Evolutionary conservation across 2,797 vertebrate species (phyloP), one percentile per base, ranked within the genome.

Genomic region (Bucorvus abyssinicus): DNA sequence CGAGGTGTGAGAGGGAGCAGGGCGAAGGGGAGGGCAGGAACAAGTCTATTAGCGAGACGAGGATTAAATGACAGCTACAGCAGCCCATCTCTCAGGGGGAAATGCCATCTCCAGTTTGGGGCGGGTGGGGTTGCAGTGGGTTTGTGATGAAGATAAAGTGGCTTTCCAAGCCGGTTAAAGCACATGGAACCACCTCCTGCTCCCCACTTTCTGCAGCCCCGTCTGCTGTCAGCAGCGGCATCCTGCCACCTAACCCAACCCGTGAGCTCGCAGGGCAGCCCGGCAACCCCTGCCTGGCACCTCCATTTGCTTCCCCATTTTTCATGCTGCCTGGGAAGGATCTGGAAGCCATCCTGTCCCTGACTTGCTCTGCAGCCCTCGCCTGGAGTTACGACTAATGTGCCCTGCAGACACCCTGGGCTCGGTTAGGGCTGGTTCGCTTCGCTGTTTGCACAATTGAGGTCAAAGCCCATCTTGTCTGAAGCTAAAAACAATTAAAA

Each of bases 381-480:
- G 1, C n/a, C 38, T 5, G 3, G 50, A 38, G n/a, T 49, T 27
- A 7, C 1, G 3, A 9, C 13, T 52, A 7, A 29, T 1, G 34
- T 1, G 16, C 59, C 68, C 49, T n/a, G 47, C 23, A 64, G 74
- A 8, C 6, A 3, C 7, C 44, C 24, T 24, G 55, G 38, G 53
- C 63, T 85, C n/a, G 7, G 24, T 82, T 12, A 57, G 32, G 27
- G 57, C 53, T n/a, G n/a, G 40, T 30, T 29, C 9, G 4, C 19
- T 40, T 32, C 70, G 47, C 36, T 38, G 34, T 42, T 63, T n/a
- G 57, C 59, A 60, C 56, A 49, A 16, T 1, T 36, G 55, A 61
- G 55, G 81, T 42, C 55, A 11, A 63, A 71, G 17, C 34, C 65
- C 32, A 8, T 57, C 63, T 65, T 68, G 64, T 34, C 73, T 18